Percentiles rank a stretch among this genome's conserved stretches.
Conservation (phyloP, 2,797 vertebrate species). For the Lithobates pipiens region DNA sequence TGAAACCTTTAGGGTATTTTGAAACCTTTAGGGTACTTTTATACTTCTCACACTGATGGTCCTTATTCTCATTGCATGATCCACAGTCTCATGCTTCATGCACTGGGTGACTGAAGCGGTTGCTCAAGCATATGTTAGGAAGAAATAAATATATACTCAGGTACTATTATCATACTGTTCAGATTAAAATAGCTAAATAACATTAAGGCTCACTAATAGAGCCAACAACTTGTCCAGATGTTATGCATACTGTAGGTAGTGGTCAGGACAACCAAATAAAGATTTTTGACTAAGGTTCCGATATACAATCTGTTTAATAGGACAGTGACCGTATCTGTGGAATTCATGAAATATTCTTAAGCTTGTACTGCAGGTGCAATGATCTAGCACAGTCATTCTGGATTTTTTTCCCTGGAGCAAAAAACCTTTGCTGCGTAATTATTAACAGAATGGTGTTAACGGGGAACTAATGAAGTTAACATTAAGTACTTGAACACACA, state of each 20-base stretch:
- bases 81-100: neutral
- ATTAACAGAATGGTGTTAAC: slow-evolving; percentile 62
- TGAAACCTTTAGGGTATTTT: too few relatives aligned
- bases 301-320: too few relatives aligned
- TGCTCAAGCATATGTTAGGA: neutral
- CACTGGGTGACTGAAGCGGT: neutral
- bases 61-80: neutral
- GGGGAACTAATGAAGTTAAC: slow-evolving; percentile 62
- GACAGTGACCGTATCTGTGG: neutral
- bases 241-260: neutral
- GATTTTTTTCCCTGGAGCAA: slow-evolving; percentile 39
- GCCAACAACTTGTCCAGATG: neutral
- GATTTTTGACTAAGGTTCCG: neutral
- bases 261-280: neutral
- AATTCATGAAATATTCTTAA: slow-evolving; percentile 1
- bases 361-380: slow-evolving; percentile 50
- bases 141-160: neutral
- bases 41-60: too few relatives aligned
- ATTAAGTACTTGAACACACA: slow-evolving; percentile 62
- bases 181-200: neutral
- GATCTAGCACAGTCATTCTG: slow-evolving; percentile 52
- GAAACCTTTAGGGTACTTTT: too few relatives aligned
- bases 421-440: slow-evolving; percentile 43
- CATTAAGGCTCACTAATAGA: neutral
- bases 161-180: neutral